Evolutionary conservation across 2,113 vertebrate species (phyloP).

Genomic region (Toxotes chatareus): DNA sequence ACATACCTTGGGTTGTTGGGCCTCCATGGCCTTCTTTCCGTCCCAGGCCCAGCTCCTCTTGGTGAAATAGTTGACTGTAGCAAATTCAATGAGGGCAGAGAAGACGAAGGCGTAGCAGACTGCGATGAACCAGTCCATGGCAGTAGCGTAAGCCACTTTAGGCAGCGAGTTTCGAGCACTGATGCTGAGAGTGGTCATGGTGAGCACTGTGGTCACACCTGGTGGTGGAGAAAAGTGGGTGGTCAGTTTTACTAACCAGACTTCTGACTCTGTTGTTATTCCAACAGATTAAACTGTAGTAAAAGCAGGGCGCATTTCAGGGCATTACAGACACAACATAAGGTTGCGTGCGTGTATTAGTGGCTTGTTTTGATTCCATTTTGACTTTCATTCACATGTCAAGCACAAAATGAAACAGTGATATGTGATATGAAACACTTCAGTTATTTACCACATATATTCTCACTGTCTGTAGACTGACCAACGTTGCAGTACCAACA

Average conservation of each 20-base stretch:
- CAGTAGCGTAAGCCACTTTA: slow-evolving; percentile 97
- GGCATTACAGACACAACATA: slow-evolving; percentile 21
- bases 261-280: slow-evolving; percentile 21
- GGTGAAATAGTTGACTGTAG: slow-evolving; percentile 98
- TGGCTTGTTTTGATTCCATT: not conserved
- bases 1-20: slow-evolving; percentile 93
- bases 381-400: not conserved
- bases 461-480: fast-evolving
- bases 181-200: slow-evolving; percentile 99
- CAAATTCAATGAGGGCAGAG: slow-evolving; percentile 97
- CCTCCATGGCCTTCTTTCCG: slow-evolving; percentile 97
- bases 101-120: slow-evolving; percentile 98
- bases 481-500: not conserved
- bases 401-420: not conserved
- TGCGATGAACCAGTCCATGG: slow-evolving; percentile 99
- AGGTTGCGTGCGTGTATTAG: not conserved
- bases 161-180: slow-evolving; percentile 97
- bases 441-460: too few relatives aligned
- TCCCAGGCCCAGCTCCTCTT: slow-evolving; percentile 99
- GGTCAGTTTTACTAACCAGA: slow-evolving; percentile 42
- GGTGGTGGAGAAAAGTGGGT: slow-evolving; percentile 33
- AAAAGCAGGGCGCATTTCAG: not conserved
- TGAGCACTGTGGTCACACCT: slow-evolving; percentile 98
- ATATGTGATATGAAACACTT: too few relatives aligned
- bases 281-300: slow-evolving; percentile 21